Conservation (phyloP, 37 sponge, comb jelly and placozoan species). For the Ianthella basta region DNA sequence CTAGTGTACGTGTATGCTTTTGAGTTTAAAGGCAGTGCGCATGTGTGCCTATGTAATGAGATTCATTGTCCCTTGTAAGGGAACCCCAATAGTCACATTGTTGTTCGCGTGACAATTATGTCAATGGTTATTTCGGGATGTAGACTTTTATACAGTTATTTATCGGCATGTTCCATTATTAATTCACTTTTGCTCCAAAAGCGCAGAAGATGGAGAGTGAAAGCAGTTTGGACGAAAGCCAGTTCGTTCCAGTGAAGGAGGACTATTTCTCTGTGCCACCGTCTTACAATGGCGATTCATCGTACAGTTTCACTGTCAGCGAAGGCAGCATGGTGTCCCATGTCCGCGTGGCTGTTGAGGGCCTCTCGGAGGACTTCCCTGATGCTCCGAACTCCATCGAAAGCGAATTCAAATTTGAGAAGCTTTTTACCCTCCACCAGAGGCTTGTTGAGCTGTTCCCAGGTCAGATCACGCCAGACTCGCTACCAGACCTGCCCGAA, state of each 20-base stretch:
- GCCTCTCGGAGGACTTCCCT: slow-evolving; percentile 6
- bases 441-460: slow-evolving; percentile 55
- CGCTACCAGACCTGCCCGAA: slow-evolving; percentile 16
- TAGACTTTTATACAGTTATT: too few relatives aligned
- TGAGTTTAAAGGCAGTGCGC: too few relatives aligned
- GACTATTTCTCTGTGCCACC: slow-evolving; percentile 17
- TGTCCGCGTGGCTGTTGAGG: neutral
- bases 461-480: neutral
- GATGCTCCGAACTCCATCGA: neutral
- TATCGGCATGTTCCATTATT: too few relatives aligned
- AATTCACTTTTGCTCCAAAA: too few relatives aligned
- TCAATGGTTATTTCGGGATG: too few relatives aligned
- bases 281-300: neutral
- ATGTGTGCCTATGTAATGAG: too few relatives aligned
- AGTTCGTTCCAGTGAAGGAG: slow-evolving; percentile 22
- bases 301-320: neutral
- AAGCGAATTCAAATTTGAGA: slow-evolving; percentile 47
- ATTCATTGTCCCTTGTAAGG: too few relatives aligned
- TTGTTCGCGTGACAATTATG: too few relatives aligned
- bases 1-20: too few relatives aligned
- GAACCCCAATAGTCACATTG: too few relatives aligned
- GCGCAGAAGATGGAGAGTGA: slow-evolving; percentile 18
- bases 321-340: slow-evolving; percentile 9
- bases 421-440: slow-evolving; percentile 36
- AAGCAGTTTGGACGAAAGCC: slow-evolving; percentile 16